Evolutionary conservation across 2,113 vertebrate genomes (phyloP), one percentile per base, ranked within the genome.

Genomic region (Festucalex cinctus): DNA sequence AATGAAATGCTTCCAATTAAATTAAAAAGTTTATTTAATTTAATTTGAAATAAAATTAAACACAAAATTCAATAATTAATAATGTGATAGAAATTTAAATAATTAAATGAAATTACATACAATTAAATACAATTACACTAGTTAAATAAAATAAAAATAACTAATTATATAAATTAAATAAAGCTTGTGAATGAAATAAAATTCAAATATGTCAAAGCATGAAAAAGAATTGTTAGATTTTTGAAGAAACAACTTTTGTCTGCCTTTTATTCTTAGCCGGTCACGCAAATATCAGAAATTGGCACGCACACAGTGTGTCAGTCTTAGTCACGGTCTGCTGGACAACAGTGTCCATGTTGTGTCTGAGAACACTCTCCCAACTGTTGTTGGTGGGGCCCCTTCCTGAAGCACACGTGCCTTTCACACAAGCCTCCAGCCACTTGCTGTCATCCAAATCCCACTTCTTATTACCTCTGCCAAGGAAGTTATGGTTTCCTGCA

Each of bases 271-370:
- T 35, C 46, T 26, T 59, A 35, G 46, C 62, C 35, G 6, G 12
- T 56, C 46, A 37, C 39, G 44, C 46, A 44, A 39, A 61, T n/a
- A 70, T 46, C 51, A 51, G 37, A 41, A 58, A 41, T 58, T 35
- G 41, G 66, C 35, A 76, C 22, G 67, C 46, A 66, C 60, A 68
- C 49, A 39, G 22, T 26, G 10, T 26, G 1, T 26, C 51, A 6
- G 22, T 12, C 69, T 76, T 63, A 83, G 74, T 82, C 76, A 83
- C 39, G 24, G 43, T 70, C 69, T 66, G 63, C 81, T 72, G 62
- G 81, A 75, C 63, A 73, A 78, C 70, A 70, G 32, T 69, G 43
- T 82, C 78, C 69, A 56, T 77, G 78, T 81, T 85, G 68, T 80
- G 69, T 80, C 78, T 77, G 73, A 75, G 72, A 77, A 79, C 71